Evolutionary conservation across 2,888 invertebrate species (phyloP).

Genomic region (Beris chalybata): DNA sequence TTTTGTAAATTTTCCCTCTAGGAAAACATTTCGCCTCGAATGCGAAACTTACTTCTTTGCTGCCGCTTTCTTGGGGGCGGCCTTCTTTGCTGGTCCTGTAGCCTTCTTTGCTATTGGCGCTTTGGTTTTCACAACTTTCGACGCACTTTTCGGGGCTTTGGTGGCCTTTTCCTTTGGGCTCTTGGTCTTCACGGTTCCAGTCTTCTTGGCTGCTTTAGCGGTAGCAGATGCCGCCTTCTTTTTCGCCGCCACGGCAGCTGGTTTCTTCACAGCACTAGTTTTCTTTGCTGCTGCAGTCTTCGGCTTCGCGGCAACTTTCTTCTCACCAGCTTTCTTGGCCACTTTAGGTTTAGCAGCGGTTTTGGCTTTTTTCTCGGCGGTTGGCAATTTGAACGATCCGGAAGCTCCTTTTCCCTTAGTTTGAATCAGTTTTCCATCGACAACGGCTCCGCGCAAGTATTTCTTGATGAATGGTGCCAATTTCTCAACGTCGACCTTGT

Average conservation of each 20-base stretch:
- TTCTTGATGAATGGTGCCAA: too few relatives aligned
- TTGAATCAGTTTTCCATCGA: too few relatives aligned
- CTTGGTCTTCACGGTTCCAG: constrained; percentile 16
- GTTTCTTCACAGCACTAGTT: too few relatives aligned
- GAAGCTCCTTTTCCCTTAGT: too few relatives aligned
- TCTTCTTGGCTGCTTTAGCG: constrained; percentile 21
- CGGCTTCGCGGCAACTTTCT: constrained; percentile 31
- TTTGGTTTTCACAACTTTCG: too few relatives aligned
- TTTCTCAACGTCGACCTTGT: too few relatives aligned
- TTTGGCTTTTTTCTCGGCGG: too few relatives aligned
- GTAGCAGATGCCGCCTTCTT: constrained; percentile 13
- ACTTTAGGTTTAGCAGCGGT: too few relatives aligned
- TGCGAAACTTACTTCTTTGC: constrained; percentile 16
- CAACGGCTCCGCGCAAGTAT: too few relatives aligned
- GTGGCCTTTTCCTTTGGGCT: not conserved
- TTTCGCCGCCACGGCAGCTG: not conserved
- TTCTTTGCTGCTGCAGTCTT: constrained; percentile 24
- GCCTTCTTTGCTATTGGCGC: constrained; percentile 14
- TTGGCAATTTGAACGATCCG: too few relatives aligned
- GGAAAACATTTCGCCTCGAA: not conserved
- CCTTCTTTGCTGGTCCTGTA: constrained; percentile 14
- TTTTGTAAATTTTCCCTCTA: not conserved
- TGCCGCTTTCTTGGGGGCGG: constrained; percentile 20
- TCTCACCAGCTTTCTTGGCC: too few relatives aligned
- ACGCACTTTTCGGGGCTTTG: too few relatives aligned